Base-by-base conservation (phyloP, 2,888 invertebrate species). In the Buathra laborator region DNA sequence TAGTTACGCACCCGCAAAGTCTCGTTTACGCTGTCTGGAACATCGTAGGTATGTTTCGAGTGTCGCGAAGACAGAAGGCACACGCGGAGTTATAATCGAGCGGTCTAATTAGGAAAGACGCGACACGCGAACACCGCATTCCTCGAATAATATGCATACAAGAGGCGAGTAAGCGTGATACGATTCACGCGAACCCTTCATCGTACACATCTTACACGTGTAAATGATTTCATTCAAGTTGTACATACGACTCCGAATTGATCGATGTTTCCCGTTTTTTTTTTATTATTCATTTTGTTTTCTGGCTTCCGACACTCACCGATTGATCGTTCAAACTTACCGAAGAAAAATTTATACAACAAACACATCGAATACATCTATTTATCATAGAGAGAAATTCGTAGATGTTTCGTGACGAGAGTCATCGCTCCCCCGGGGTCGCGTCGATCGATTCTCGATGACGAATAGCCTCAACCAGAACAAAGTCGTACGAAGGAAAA, bases 41-140 rank as follows among this genome's bases (percentile, higher is more conserved):
- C 75, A 46, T 72, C 70, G 81, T 46, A 68, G 74, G 74, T 51
- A 86, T 56, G 70, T 70, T 72, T 75, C 62, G 68, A 71, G 78
- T 84, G 72, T 64, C 82, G 80, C 85, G 85, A 81, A 80, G 80
- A 68, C 16, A 29, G 44, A 44, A 59, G 72, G 78, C 68, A 70
- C 77, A 71, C 74, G 62, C 62, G 70, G 66, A n/a, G 84, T 87
- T 86, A 90, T 89, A 91, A 90, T 91, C 90, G 89, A 89, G 86
- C 86, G 84, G 88, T 87, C 86, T 91, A 92, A 92, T 92, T 91
- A 89, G 87, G 81, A 83, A 83, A 76, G 89, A 88, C 90, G 88
- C 88, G 89, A 89, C 92, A 92, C 92, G 92, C 92, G 86, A 92
- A 79, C 89, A 53, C 74, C 76, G 88, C 87, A 91, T 91, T 87